Evolutionary conservation across 2,888 invertebrate species (phyloP), one percentile per base, ranked within the genome.

Genomic region (Himalopsyche tibetana): DNA sequence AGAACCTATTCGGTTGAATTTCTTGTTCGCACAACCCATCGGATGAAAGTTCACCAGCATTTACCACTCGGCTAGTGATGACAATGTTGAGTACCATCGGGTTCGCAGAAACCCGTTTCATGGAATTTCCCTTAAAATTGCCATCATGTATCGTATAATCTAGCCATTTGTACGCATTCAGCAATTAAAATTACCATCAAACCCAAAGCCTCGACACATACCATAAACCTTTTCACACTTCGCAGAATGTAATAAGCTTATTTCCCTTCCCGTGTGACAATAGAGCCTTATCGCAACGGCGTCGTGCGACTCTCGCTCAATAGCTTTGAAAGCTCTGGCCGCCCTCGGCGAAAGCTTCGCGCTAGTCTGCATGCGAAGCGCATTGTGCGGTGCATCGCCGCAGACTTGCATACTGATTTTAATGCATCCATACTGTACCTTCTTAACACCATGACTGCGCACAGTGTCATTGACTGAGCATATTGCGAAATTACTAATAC

Each of bases 241-340:
- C 63, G 63, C 8, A 11, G 63, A 63, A 63, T 63, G 8, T 4
- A 63, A 11, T 63, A 19, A 19, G n/a, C 15, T 63, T 63, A 63
- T 63, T 63, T 63, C 19, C n/a, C 63, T n/a, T 63, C 19, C 63
- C 63, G 63, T 63, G 63, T 63, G 63, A 63, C 63, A 63, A 63
- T 63, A 19, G 63, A 63, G 63, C 63, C 19, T 63, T 63, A 63
- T 63, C 63, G 63, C 63, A 63, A 63, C 19, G 19, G 9, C 63
- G 63, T 28, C 63, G 63, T 28, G 63, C 63, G 19, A n/a, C 6
- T 19, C 15, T 63, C 63, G 63, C 28, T 63, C 63, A 63, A 63
- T 63, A 19, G 63, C 63, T 63, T 63, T 63, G 63, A 63, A 63
- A 63, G 19, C 63, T 63, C 63, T 63, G 63, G 6, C 63, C 63